Evolutionary conservation across 2,113 vertebrate genomes (phyloP).

Genomic region (Osmerus mordax): DNA sequence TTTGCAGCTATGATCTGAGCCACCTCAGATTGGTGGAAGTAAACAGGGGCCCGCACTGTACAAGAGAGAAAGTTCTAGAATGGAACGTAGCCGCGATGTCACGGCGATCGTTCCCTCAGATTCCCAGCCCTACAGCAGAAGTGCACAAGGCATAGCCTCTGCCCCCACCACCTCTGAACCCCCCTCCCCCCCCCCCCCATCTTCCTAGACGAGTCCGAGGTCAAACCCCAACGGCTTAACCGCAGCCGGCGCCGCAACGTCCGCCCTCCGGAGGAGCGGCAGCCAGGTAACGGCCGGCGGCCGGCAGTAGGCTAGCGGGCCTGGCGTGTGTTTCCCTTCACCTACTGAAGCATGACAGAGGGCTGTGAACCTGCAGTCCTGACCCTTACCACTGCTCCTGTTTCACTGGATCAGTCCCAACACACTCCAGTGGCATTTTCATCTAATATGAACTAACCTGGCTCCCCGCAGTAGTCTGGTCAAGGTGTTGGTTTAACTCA

Average conservation of each 20-base stretch:
- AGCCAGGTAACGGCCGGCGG: conserved; percentile 89
- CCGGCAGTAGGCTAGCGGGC: not conserved
- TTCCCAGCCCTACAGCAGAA: not conserved
- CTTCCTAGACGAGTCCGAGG: conserved; percentile 89
- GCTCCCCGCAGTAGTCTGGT: no score
- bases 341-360: conserved; percentile 20
- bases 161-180: not conserved
- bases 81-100: not conserved
- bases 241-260: conserved; percentile 93
- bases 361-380: not conserved
- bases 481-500: no score
- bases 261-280: conserved; percentile 95
- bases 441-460: no score
- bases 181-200: conserved; percentile 66
- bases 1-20: no score
- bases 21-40: no score
- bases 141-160: not conserved
- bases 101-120: not conserved
- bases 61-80: no score
- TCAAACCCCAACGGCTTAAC: conserved; percentile 95
- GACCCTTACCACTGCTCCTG: no score
- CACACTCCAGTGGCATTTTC: no score
- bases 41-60: no score
- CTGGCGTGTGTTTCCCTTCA: conserved; percentile 5
- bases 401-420: no score